These are phyloP conservation scores for Pygmarrhopalites habei DNA, from an alignment of 1,140 invertebrate species.

Conservation along the genomic window DNA sequence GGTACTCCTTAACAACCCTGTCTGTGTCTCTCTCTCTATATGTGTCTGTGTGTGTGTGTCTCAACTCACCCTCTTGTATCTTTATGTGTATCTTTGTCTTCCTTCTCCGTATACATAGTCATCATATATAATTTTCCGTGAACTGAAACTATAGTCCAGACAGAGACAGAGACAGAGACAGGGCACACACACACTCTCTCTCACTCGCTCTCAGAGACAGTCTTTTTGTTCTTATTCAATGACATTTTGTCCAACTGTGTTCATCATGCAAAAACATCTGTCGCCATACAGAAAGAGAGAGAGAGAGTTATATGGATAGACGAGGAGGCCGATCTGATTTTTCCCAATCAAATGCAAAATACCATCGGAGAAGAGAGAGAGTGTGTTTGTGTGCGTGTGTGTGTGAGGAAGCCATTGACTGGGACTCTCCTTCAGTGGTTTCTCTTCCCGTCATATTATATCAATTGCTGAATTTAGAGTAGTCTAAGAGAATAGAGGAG, in stretches of 20 bases:
- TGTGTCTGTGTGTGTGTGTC: too few relatives aligned
- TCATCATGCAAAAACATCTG: conserved; percentile 35
- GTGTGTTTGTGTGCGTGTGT: not conserved
- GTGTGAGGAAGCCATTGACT: not conserved
- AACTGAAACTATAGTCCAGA: too few relatives aligned
- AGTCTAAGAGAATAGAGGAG: conserved; percentile 28
- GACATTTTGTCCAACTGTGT: conserved; percentile 37
- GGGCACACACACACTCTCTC: not conserved
- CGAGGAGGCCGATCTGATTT: conserved; percentile 24
- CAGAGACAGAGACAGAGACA: not conserved
- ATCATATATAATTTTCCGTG: too few relatives aligned
- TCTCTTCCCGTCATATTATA: conserved; percentile 6
- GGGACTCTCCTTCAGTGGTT: not conserved
- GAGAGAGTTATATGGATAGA: not conserved
- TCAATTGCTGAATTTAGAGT: conserved; percentile 23
- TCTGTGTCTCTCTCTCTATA: too few relatives aligned
- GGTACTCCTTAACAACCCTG: too few relatives aligned
- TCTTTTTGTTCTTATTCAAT: conserved; percentile 33
- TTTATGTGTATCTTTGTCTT: too few relatives aligned
- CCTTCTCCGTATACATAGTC: too few relatives aligned
- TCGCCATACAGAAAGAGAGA: conserved; percentile 14
- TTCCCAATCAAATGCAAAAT: conserved; percentile 33
- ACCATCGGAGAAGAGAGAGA: conserved; percentile 4
- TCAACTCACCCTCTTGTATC: too few relatives aligned
- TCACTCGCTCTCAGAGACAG: not conserved